phyloP scores from a whole-genome alignment of 2,113 vertebrate genomes.

The Pygathrix nemaeus region DNA sequence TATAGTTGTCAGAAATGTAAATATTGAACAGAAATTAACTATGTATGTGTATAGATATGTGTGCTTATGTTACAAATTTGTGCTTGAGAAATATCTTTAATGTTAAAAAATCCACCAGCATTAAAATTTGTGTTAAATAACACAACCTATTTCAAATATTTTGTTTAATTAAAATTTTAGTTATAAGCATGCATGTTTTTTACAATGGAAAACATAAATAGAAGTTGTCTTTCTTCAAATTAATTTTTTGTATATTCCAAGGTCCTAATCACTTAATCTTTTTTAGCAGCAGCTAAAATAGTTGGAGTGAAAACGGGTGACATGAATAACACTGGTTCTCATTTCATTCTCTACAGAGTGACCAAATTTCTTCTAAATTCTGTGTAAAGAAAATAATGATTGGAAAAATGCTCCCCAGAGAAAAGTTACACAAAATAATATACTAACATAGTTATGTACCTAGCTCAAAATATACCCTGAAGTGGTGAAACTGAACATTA shows the following conservation, averaged over 20 bases:
- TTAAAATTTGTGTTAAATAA: not conserved
- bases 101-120: not conserved
- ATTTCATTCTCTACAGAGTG: not conserved
- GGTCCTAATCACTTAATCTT: not conserved
- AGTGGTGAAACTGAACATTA: not conserved
- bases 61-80: not conserved
- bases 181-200: not conserved
- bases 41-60: not conserved
- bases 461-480: not conserved
- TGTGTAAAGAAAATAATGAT: not conserved
- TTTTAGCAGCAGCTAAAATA: not conserved
- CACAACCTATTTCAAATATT: not conserved
- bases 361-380: not conserved
- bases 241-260: not conserved
- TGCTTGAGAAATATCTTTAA: not conserved
- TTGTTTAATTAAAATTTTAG: not conserved
- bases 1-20: slow-evolving; percentile 29
- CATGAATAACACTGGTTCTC: not conserved
- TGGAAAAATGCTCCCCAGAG: not conserved
- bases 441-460: not conserved
- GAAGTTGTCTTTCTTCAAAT: not conserved
- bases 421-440: not conserved
- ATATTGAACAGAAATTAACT: not conserved
- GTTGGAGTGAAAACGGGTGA: not conserved
- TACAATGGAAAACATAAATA: not conserved